These are phyloP conservation scores for Euwallacea fornicatus DNA, from an alignment of 1,140 invertebrate genomes.

Conservation along the genomic window DNA sequence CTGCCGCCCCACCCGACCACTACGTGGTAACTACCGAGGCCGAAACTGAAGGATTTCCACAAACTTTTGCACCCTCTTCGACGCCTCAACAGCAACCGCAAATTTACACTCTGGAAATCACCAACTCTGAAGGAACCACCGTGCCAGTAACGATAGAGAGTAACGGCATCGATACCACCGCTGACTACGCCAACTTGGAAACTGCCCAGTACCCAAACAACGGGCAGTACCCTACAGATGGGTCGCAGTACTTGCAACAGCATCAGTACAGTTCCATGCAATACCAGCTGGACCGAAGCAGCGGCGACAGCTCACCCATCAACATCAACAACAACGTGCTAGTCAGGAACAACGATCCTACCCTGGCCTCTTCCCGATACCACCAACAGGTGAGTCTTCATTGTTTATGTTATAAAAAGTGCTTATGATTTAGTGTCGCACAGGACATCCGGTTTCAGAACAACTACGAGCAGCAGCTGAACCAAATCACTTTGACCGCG, in stretches of 20 bases:
- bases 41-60: conserved; percentile 6
- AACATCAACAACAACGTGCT: conserved; percentile 34
- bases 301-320: conserved; percentile 41
- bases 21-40: conserved; percentile 16
- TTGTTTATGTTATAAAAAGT: not conserved
- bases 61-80: not conserved
- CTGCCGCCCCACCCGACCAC: conserved; percentile 10
- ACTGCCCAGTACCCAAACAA: conserved; percentile 41
- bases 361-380: conserved; percentile 43
- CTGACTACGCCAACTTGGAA: conserved; percentile 45
- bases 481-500: conserved; percentile 28
- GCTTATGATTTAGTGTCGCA: not conserved
- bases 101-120: conserved; percentile 23
- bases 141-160: conserved; percentile 27
- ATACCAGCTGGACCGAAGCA: conserved; percentile 27
- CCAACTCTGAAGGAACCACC: conserved; percentile 6
- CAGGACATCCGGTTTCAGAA: conserved; percentile 13
- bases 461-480: conserved; percentile 30
- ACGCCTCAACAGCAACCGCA: conserved; percentile 7
- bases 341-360: conserved; percentile 44
- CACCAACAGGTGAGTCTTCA: conserved; percentile 18
- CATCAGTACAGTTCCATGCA: conserved; percentile 41
- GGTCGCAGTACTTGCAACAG: conserved; percentile 41
- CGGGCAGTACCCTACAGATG: conserved; percentile 39
- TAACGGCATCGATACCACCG: conserved; percentile 30